Evolutionary conservation across 2,888 invertebrate genomes (phyloP).

Genomic region (Drosophila siamana): DNA sequence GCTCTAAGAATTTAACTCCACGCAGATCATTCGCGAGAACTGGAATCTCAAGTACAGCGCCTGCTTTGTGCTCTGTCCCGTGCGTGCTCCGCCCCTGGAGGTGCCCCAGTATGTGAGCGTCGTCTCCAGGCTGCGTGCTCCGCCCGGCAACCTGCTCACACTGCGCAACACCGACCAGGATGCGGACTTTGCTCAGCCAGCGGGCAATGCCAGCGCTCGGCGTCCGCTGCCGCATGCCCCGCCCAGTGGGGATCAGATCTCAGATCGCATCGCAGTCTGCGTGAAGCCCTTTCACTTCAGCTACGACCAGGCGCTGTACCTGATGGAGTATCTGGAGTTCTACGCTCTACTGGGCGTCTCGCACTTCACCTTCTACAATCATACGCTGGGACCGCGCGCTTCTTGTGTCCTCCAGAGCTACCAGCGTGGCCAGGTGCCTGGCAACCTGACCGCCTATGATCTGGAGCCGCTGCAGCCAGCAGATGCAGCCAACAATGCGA

Average conservation of each 20-base stretch:
- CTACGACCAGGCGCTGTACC: slow-evolving; percentile 93
- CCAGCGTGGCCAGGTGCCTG: slow-evolving; percentile 83
- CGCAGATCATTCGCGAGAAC: slow-evolving; percentile 93
- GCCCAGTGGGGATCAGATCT: slow-evolving; percentile 80
- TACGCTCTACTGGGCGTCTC: slow-evolving; percentile 93
- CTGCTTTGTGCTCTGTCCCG: slow-evolving; percentile 93
- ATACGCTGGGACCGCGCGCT: slow-evolving; percentile 92
- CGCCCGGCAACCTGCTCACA: slow-evolving; percentile 89
- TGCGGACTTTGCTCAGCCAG: slow-evolving; percentile 73
- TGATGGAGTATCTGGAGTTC: slow-evolving; percentile 95
- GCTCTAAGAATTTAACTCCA: slow-evolving; percentile 24
- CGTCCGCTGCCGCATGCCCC: slow-evolving; percentile 44
- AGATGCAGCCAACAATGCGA: slow-evolving; percentile 60
- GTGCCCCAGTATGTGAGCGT: slow-evolving; percentile 90
- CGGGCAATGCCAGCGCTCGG: slow-evolving; percentile 26
- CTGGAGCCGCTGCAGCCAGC: slow-evolving; percentile 58
- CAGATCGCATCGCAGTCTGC: slow-evolving; percentile 90
- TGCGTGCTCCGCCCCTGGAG: slow-evolving; percentile 87
- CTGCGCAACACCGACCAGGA: slow-evolving; percentile 88
- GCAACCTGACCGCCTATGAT: slow-evolving; percentile 82
- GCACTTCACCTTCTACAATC: slow-evolving; percentile 96
- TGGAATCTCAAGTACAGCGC: slow-evolving; percentile 97
- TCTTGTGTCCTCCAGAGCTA: slow-evolving; percentile 91
- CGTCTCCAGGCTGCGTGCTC: slow-evolving; percentile 87
- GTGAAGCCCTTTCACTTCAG: slow-evolving; percentile 96